Conservation (phyloP, 2,113 vertebrate species). For the Podarcis raffonei region DNA sequence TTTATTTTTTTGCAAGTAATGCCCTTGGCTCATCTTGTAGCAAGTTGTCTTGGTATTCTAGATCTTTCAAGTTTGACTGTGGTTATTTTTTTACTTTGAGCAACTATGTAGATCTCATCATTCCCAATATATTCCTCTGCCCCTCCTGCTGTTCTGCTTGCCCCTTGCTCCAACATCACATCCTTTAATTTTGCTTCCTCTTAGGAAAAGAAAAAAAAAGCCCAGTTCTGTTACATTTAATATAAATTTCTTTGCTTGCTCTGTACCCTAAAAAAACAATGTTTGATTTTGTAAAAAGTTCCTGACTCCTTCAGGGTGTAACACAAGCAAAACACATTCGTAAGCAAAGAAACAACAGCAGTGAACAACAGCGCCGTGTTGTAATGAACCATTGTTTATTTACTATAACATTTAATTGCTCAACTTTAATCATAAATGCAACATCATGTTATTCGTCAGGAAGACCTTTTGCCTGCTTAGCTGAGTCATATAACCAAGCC, state of each 20-base stretch:
- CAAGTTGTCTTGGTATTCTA: too few relatives aligned
- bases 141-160: background rate
- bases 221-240: background rate
- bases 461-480: background rate
- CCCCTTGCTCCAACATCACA: background rate
- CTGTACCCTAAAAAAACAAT: background rate
- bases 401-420: background rate
- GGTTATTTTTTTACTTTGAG: too few relatives aligned
- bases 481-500: background rate
- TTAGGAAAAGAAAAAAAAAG: too few relatives aligned
- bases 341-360: background rate
- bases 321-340: background rate
- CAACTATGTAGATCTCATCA: too few relatives aligned
- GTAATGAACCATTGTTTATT: background rate
- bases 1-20: too few relatives aligned
- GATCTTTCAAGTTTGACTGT: too few relatives aligned
- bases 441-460: slow-evolving; percentile 20
- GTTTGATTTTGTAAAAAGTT: background rate
- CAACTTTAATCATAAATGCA: slow-evolving; percentile 9
- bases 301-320: background rate
- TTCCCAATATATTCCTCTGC: background rate
- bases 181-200: background rate
- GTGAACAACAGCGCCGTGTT: background rate
- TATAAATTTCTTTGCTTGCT: background rate
- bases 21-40: too few relatives aligned